Conservation (phyloP, 2,888 invertebrate species). For the Sclerodermus sp. region DNA sequence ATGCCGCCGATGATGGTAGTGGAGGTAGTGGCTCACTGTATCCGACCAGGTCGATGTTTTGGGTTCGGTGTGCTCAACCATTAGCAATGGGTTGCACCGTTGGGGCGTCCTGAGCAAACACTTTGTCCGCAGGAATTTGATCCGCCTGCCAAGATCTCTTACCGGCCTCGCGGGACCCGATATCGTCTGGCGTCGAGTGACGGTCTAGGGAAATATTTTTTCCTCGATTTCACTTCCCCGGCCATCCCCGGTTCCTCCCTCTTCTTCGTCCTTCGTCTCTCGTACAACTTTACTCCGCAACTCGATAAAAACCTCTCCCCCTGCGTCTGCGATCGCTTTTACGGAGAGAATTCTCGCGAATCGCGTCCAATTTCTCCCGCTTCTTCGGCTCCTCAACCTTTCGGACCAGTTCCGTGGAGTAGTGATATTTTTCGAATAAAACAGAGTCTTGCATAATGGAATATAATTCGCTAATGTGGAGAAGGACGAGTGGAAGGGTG, state of each 20-base stretch:
- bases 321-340: no score
- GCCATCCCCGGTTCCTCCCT: no score
- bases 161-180: constrained; percentile 13
- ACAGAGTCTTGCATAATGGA: no score
- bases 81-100: constrained; percentile 25
- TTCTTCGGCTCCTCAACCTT: background rate
- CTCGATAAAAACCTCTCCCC: no score
- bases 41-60: constrained; percentile 21
- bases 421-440: no score
- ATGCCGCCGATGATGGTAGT: constrained; percentile 2
- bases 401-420: background rate
- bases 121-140: constrained; percentile 29
- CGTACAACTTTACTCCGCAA: no score
- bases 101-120: constrained; percentile 34
- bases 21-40: constrained; percentile 11
- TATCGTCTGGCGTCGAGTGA: background rate
- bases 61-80: constrained; percentile 21
- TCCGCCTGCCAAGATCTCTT: constrained; percentile 22
- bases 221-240: no score
- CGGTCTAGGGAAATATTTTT: no score
- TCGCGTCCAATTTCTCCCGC: background rate
- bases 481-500: no score
- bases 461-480: no score
- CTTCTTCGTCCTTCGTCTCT: no score
- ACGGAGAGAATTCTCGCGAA: background rate